Evolutionary conservation across 2,888 invertebrate genomes (phyloP).

Genomic region (Rhyacophila evoluta): DNA sequence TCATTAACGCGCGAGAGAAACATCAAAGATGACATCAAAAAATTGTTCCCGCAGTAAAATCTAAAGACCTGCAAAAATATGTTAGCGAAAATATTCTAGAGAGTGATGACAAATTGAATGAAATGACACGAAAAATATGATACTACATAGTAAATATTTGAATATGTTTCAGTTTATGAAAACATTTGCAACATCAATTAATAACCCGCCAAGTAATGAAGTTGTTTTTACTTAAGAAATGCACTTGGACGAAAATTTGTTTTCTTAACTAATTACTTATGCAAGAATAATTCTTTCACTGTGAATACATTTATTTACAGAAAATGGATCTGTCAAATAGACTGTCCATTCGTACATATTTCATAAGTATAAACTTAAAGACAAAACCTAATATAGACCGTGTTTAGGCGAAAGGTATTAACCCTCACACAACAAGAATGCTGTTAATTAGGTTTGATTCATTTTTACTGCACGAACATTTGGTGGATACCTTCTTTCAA

Average conservation of each 20-base stretch:
- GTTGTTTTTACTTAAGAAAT: background rate
- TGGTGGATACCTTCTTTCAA: too few species aligned
- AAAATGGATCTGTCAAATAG: too few species aligned
- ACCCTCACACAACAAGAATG: too few species aligned
- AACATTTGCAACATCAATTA: background rate
- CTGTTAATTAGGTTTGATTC: too few species aligned
- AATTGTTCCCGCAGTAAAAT: background rate
- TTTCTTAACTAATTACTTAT: background rate
- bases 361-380: too few species aligned
- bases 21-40: conserved; percentile 33
- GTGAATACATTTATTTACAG: too few species aligned
- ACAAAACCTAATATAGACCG: too few species aligned
- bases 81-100: background rate
- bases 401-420: too few species aligned
- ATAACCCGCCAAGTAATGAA: background rate
- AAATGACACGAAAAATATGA: conserved; percentile 31
- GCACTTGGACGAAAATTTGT: background rate
- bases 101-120: conserved; percentile 34
- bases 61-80: background rate
- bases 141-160: background rate
- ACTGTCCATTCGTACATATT: too few species aligned
- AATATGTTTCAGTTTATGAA: background rate
- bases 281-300: too few species aligned
- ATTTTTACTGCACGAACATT: too few species aligned
- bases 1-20: conserved; percentile 19